These are phyloP conservation scores for Poeciliopsis prolifica DNA, from an alignment of 2,113 vertebrate species.

Conservation along the genomic window DNA sequence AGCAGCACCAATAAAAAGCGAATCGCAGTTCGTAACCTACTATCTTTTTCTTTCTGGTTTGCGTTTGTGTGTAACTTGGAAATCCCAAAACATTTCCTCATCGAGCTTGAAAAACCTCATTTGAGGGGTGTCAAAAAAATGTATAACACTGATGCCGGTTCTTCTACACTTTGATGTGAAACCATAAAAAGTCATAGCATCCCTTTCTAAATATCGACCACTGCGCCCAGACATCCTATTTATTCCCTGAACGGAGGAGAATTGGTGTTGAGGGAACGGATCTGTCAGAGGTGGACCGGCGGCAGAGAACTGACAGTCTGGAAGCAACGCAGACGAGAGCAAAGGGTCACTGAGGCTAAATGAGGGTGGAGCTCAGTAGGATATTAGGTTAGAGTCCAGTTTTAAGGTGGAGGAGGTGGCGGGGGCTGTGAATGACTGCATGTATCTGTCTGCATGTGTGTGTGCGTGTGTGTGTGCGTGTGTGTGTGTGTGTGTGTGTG, in stretches of 20 bases:
- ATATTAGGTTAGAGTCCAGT: conserved; percentile 59
- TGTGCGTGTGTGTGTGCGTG: conserved; percentile 7
- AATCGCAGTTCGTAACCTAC: not conserved
- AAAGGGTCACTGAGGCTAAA: conserved; percentile 30
- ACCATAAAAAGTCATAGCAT: not conserved
- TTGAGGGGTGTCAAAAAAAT: not conserved
- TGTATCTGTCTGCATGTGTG: conserved; percentile 22
- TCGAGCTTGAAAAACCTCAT: not conserved
- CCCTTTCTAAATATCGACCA: not conserved
- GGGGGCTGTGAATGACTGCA: conserved; percentile 1
- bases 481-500: not conserved
- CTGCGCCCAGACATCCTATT: not conserved
- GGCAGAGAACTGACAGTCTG: conserved; percentile 49
- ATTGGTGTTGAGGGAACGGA: not conserved
- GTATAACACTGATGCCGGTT: not conserved
- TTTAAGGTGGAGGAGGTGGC: not conserved
- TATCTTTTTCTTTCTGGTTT: not conserved
- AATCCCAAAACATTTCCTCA: not conserved
- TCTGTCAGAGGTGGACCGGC: conserved; percentile 30
- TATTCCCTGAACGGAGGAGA: not conserved
- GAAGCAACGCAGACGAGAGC: conserved; percentile 46
- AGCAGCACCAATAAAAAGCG: too few relatives aligned
- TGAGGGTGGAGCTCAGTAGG: conserved; percentile 46
- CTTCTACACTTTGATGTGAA: not conserved
- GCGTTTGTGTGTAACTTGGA: not conserved